Percentiles rank a stretch among this genome's conserved stretches.
Evolutionary conservation across 2,113 vertebrate genomes (phyloP).

Genomic region (Ochotona princeps): DNA sequence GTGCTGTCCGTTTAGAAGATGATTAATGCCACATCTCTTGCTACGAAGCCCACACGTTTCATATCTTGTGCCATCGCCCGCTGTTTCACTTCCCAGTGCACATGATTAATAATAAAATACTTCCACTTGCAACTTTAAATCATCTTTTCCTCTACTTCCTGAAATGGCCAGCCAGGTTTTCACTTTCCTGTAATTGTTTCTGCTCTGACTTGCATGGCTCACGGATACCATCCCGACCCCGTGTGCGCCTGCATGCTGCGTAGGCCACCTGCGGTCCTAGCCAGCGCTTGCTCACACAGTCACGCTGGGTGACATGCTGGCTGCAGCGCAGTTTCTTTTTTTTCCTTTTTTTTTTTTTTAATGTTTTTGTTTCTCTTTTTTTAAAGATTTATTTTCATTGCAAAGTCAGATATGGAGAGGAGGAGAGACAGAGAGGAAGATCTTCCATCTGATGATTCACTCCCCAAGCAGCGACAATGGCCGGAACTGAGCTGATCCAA

Average conservation of each 20-base stretch:
- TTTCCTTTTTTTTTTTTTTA: background rate
- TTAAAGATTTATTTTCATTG: no score
- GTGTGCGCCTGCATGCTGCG: background rate
- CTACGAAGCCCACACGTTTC: background rate
- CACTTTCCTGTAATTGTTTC: background rate
- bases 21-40: background rate
- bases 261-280: background rate
- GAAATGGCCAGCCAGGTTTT: background rate
- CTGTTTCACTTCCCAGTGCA: background rate
- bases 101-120: background rate
- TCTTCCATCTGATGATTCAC: no score
- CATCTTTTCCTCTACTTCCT: background rate
- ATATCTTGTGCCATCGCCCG: background rate
- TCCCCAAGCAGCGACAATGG: no score
- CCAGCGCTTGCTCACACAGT: background rate
- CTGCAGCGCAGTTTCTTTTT: no score
- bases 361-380: no score
- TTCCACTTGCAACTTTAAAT: background rate
- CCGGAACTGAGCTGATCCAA: no score
- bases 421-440: no score
- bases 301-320: background rate
- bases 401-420: no score
- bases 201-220: background rate
- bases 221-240: background rate
- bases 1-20: background rate